Conservation (phyloP, 92 coral and sea anemone species). For the Epizoanthus illoricatus region DNA sequence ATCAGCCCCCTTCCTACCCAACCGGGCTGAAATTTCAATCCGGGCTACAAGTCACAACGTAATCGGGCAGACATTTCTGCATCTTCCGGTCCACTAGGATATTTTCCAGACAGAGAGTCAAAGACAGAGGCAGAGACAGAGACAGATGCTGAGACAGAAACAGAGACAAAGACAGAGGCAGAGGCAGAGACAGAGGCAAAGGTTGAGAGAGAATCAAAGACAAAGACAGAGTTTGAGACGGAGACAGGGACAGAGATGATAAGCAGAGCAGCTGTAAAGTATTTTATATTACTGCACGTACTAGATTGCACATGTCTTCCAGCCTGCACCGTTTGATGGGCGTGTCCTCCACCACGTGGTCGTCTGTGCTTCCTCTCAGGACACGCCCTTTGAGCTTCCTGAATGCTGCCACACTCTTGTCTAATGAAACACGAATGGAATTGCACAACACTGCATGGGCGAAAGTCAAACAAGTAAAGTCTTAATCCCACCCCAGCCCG, state of each 20-base stretch:
- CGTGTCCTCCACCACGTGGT: constrained; percentile 6
- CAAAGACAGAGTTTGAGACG: neutral
- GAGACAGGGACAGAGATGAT: neutral
- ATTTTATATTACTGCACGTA: constrained; percentile 27
- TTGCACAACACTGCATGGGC: too few relatives aligned
- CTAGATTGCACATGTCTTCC: constrained; percentile 68
- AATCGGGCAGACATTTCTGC: too few relatives aligned
- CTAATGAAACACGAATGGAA: constrained; percentile 41
- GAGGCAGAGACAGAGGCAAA: too few relatives aligned
- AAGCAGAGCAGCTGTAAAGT: too few relatives aligned
- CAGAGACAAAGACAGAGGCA: too few relatives aligned
- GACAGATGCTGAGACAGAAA: too few relatives aligned
- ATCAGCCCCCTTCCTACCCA: too few relatives aligned
- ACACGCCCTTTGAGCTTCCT: constrained; percentile 57
- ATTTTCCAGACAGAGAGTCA: neutral
- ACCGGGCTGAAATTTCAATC: too few relatives aligned
- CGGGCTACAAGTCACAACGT: too few relatives aligned
- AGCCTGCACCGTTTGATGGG: constrained; percentile 49
- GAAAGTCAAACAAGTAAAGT: too few relatives aligned
- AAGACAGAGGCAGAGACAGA: too few relatives aligned
- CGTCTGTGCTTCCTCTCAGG: constrained; percentile 20
- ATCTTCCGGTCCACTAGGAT: neutral
- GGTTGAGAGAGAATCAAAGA: neutral
- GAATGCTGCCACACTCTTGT: constrained; percentile 76
- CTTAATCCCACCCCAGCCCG: too few relatives aligned